These are phyloP conservation scores for Eudasyphora cyanicolor DNA, from an alignment of 2,888 invertebrate genomes.

Conservation along the genomic window DNA sequence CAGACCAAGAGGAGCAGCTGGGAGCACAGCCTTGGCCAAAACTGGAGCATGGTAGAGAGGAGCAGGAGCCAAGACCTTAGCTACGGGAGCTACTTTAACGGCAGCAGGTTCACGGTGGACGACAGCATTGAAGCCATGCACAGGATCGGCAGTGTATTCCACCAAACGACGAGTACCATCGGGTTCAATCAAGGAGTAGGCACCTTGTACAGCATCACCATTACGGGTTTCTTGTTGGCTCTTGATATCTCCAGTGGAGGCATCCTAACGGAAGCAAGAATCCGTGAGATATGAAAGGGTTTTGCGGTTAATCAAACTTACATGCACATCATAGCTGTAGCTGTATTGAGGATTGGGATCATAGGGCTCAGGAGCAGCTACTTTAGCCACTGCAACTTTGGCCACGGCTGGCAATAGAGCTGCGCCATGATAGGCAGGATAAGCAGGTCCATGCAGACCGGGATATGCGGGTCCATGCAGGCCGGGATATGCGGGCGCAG, in stretches of 20 bases:
- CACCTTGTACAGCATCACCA: constrained; percentile 82
- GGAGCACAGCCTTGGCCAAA: constrained; percentile 74
- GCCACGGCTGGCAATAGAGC: constrained; percentile 72
- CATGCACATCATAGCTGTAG: constrained; percentile 82
- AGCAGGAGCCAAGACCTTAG: constrained; percentile 78
- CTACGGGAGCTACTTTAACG: constrained; percentile 72
- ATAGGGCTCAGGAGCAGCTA: constrained; percentile 69
- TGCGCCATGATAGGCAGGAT: constrained; percentile 55
- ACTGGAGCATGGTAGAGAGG: constrained; percentile 67
- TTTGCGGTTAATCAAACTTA: constrained; percentile 71
- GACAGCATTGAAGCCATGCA: constrained; percentile 83
- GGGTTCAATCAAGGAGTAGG: constrained; percentile 82
- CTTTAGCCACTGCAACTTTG: constrained; percentile 73
- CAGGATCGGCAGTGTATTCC: constrained; percentile 82
- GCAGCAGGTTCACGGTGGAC: constrained; percentile 81
- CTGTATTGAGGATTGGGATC: constrained; percentile 82
- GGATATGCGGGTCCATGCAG: constrained; percentile 65
- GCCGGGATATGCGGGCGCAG: constrained; percentile 69
- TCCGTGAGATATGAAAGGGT: no score
- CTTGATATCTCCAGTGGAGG: constrained; percentile 82
- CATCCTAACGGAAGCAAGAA: constrained; percentile 73
- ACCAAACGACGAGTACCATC: constrained; percentile 82
- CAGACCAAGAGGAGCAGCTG: constrained; percentile 69
- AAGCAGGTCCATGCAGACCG: constrained; percentile 66
- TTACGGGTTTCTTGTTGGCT: constrained; percentile 81